Evolutionary conservation across 2,888 invertebrate genomes (phyloP).

Genomic region (Lordiphosa andalusiaca): DNA sequence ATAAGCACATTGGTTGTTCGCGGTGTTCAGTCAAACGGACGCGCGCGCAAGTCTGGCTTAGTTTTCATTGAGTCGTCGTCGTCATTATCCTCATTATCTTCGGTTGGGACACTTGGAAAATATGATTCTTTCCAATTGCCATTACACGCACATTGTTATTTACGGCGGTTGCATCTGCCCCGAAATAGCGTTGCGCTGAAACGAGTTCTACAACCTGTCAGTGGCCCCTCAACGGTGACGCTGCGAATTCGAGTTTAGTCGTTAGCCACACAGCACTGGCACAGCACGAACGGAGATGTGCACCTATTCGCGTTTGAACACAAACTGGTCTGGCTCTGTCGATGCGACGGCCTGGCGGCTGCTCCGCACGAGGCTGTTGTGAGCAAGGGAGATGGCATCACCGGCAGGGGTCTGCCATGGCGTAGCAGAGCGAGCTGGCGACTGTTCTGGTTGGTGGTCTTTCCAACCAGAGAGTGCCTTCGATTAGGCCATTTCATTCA

Average conservation of each 20-base stretch:
- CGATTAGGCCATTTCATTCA: slow-evolving; percentile 30
- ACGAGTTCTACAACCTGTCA: slow-evolving; percentile 66
- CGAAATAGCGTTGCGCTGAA: slow-evolving; percentile 31
- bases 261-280: slow-evolving; percentile 5
- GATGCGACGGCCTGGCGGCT: slow-evolving; percentile 16
- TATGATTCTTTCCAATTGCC: slow-evolving; percentile 6
- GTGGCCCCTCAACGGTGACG: slow-evolving; percentile 42
- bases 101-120: slow-evolving; percentile 6
- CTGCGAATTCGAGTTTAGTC: slow-evolving; percentile 5
- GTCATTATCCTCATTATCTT: neutral
- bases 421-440: slow-evolving; percentile 24
- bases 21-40: no score
- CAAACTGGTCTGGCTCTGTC: slow-evolving; percentile 74
- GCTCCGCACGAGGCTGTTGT: slow-evolving; percentile 35
- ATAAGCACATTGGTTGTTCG: slow-evolving; percentile 5
- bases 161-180: slow-evolving; percentile 28
- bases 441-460: slow-evolving; percentile 32
- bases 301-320: slow-evolving; percentile 79
- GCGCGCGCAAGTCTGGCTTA: no score
- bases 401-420: slow-evolving; percentile 9
- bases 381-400: slow-evolving; percentile 25
- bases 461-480: slow-evolving; percentile 53
- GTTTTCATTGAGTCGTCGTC: neutral
- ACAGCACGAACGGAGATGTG: slow-evolving; percentile 61
- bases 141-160: slow-evolving; percentile 30